A percentile compares a stretch with the other conserved stretches of the same genome.
phyloP scores from a whole-genome alignment of 2,888 invertebrate genomes.

The Zygothrica quintamaculata region DNA sequence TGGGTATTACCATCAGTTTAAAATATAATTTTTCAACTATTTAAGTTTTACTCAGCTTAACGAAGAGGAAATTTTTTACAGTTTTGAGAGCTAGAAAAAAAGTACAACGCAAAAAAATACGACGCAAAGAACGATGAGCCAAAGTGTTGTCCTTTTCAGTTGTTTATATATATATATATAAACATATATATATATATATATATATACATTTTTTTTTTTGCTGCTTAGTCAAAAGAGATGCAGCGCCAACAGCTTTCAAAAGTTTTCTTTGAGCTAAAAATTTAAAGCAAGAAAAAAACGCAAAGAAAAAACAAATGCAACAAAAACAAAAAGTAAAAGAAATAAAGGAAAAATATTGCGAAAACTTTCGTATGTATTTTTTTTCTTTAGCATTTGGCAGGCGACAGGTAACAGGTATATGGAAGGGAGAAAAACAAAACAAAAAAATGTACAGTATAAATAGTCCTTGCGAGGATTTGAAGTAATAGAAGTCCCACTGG shows the following conservation, averaged over 20 bases:
- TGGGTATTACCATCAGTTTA: neutral
- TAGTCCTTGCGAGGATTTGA: slow-evolving; percentile 12
- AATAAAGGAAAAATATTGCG: slow-evolving; percentile 13
- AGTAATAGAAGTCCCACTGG: slow-evolving; percentile 1
- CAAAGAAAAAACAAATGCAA: slow-evolving; percentile 31
- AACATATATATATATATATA: neutral
- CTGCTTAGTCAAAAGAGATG: slow-evolving; percentile 27
- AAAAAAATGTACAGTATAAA: neutral
- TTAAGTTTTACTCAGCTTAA: slow-evolving; percentile 31
- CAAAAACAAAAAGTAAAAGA: slow-evolving; percentile 22
- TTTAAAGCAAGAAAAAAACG: slow-evolving; percentile 28
- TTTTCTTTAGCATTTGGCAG: slow-evolving; percentile 24
- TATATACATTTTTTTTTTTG: slow-evolving; percentile 4
- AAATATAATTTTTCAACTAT: slow-evolving; percentile 7
- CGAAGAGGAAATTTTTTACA: slow-evolving; percentile 26
- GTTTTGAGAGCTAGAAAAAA: too few species aligned
- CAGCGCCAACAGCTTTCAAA: slow-evolving; percentile 35
- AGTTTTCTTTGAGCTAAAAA: slow-evolving; percentile 49
- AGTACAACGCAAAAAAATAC: too few species aligned
- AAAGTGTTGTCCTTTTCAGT: slow-evolving; percentile 19
- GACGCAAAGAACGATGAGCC: slow-evolving; percentile 39
- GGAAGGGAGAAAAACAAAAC: slow-evolving; percentile 2
- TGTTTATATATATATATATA: neutral
- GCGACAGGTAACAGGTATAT: slow-evolving; percentile 9
- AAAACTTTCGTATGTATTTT: slow-evolving; percentile 5